phyloP scores from a whole-genome alignment of 2,797 vertebrate species.

The Rhodeus uyekii region DNA sequence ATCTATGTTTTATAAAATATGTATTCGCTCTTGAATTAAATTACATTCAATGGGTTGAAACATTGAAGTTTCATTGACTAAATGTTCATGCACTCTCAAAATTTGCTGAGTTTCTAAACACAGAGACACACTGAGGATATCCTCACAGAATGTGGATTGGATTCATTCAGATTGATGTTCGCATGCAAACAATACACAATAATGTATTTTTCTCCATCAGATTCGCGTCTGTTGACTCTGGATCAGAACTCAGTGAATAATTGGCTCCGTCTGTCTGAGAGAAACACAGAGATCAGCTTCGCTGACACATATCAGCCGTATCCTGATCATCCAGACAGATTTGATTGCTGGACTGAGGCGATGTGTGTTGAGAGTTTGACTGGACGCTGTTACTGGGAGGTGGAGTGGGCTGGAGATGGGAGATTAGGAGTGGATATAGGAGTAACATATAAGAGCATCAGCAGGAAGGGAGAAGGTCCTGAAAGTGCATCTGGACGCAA shows the following conservation, averaged over 20 bases:
- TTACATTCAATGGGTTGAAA: too few relatives aligned
- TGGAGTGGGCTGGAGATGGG: too few relatives aligned
- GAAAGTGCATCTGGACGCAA: not conserved
- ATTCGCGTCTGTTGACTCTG: not conserved
- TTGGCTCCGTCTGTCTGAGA: not conserved
- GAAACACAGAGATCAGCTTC: not conserved
- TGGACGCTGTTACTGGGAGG: slow-evolving; percentile 18
- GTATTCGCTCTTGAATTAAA: too few relatives aligned
- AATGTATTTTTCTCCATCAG: not conserved
- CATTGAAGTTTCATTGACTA: too few relatives aligned
- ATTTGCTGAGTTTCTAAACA: too few relatives aligned
- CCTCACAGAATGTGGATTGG: too few relatives aligned
- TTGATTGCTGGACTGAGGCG: not conserved
- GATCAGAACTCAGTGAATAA: not conserved
- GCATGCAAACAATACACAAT: too few relatives aligned
- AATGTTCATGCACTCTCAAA: too few relatives aligned
- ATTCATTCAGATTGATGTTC: too few relatives aligned
- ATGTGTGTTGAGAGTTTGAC: not conserved
- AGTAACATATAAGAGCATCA: not conserved
- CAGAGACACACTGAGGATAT: too few relatives aligned
- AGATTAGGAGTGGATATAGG: not conserved
- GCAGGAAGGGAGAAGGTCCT: not conserved
- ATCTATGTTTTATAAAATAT: too few relatives aligned
- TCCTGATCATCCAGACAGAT: not conserved
- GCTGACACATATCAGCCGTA: accelerated